These are phyloP conservation scores for Euura lappo DNA, from an alignment of 1,140 invertebrate species.

Conservation along the genomic window DNA sequence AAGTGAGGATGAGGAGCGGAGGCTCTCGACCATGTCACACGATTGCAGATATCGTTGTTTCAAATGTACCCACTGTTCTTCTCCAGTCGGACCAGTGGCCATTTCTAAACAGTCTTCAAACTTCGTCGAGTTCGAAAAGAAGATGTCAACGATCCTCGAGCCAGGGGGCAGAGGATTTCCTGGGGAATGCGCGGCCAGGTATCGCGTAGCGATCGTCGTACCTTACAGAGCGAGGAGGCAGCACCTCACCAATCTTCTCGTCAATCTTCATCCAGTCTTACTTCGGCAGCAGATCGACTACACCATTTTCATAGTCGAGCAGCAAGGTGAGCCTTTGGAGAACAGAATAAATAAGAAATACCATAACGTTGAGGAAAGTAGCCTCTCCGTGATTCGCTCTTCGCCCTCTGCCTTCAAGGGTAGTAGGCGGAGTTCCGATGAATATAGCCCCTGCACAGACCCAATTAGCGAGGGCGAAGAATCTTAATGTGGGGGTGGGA, in stretches of 20 bases:
- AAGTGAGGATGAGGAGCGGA: too few species aligned
- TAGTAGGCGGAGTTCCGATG: too few species aligned
- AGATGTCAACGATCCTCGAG: conserved; percentile 59
- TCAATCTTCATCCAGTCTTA: conserved; percentile 90
- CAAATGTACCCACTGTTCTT: conserved; percentile 13
- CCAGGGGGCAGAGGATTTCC: conserved; percentile 82
- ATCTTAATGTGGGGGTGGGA: too few species aligned
- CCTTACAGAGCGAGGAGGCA: conserved; percentile 85
- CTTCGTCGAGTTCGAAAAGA: conserved; percentile 51
- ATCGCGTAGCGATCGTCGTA: conserved; percentile 87
- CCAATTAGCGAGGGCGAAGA: too few species aligned
- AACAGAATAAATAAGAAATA: too few species aligned
- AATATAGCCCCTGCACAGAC: too few species aligned
- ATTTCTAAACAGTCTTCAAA: conserved; percentile 52
- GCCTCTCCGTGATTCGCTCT: too few species aligned
- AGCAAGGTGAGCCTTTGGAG: conserved; percentile 65
- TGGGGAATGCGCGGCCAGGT: conserved; percentile 72
- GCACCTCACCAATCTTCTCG: conserved; percentile 83
- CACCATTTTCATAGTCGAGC: conserved; percentile 94
- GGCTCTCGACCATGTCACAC: too few species aligned
- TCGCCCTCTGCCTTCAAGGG: too few species aligned
- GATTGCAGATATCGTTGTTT: too few species aligned
- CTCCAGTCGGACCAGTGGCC: conserved; percentile 54
- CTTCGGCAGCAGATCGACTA: conserved; percentile 92
- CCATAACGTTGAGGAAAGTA: too few species aligned